phyloP scores from a whole-genome alignment of 2,888 invertebrate genomes.

The Agapostemon virescens region DNA sequence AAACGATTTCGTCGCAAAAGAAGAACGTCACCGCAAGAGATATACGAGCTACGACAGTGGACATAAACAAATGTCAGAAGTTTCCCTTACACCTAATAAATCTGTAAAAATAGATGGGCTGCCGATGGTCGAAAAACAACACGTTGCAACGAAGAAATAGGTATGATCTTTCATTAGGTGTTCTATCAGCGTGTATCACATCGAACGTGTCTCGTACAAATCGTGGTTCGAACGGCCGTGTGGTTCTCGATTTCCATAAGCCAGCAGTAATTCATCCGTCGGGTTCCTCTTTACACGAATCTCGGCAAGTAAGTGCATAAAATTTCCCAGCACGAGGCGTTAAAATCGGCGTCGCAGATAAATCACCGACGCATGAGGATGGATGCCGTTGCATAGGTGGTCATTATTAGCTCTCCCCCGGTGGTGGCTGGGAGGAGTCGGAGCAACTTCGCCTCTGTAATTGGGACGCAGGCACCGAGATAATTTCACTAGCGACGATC shows the following conservation, averaged over 20 bases:
- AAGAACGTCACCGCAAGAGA: too few species aligned
- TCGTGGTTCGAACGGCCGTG: not conserved
- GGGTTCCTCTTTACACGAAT: constrained; percentile 1
- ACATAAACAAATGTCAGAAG: too few species aligned
- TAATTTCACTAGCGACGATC: constrained; percentile 49
- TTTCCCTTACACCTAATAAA: too few species aligned
- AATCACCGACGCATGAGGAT: constrained; percentile 37
- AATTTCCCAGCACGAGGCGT: constrained; percentile 29
- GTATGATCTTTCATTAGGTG: not conserved
- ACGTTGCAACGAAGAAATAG: not conserved
- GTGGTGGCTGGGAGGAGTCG: not conserved
- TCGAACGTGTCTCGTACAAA: not conserved
- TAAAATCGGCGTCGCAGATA: constrained; percentile 36
- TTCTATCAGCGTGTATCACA: not conserved
- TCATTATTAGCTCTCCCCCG: constrained; percentile 40
- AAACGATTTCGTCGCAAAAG: too few species aligned
- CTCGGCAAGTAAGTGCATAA: constrained; percentile 14
- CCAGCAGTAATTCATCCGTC: constrained; percentile 9
- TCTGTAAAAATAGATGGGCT: too few species aligned
- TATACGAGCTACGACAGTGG: too few species aligned
- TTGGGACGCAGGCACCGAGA: constrained; percentile 42
- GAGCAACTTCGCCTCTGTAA: constrained; percentile 35
- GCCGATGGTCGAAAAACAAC: too few species aligned
- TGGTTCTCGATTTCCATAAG: constrained; percentile 19
- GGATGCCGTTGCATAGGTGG: constrained; percentile 36